Conservation (phyloP, 2,888 invertebrate genomes). For the Frankliniella fusca region DNA sequence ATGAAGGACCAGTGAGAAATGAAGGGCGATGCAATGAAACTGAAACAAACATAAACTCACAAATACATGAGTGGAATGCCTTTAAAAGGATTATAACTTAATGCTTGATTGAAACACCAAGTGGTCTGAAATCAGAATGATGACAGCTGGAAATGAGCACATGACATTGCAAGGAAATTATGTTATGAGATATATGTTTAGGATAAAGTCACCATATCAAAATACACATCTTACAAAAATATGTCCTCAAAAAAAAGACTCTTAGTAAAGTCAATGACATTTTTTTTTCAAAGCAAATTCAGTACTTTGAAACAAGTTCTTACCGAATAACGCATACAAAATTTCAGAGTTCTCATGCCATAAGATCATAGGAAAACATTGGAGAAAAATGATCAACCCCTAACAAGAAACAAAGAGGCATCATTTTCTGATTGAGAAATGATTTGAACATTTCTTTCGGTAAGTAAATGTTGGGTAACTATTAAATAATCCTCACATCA, state of each 20-base stretch:
- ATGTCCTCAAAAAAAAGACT: not conserved
- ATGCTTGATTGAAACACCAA: not conserved
- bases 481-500: not conserved
- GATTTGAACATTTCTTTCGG: not conserved
- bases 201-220: not conserved
- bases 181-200: not conserved
- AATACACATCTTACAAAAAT: constrained; percentile 9
- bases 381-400: not conserved
- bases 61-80: constrained; percentile 7
- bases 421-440: not conserved
- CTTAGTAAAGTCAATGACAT: not conserved
- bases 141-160: not conserved
- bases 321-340: not conserved
- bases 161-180: not conserved
- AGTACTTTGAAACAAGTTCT: not conserved
- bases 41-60: constrained; percentile 10
- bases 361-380: not conserved
- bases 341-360: not conserved
- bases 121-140: not conserved
- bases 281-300: not conserved
- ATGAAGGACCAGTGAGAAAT: not conserved
- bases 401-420: not conserved
- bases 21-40: not conserved
- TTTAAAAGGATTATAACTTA: not conserved
- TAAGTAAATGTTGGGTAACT: not conserved